Evolutionary conservation across 2,797 vertebrate genomes (phyloP), one percentile per base, ranked within the genome.

Genomic region (Rhinichthys osculus): DNA sequence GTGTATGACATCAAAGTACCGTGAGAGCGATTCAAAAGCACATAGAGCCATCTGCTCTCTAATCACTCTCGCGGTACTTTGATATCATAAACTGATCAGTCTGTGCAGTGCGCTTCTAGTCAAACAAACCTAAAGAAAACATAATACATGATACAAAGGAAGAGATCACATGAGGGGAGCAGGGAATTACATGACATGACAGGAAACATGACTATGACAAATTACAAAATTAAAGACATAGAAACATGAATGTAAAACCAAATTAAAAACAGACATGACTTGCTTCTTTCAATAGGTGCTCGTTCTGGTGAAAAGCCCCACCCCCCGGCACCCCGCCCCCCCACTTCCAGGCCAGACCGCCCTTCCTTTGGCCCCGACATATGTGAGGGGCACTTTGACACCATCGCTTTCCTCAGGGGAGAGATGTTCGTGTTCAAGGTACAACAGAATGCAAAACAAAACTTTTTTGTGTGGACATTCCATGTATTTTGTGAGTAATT

Each of bases 371-470:
- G 96, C 8, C 97, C 97, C 1, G 96, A 96, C 88, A 94, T 98
- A 90, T 98, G 97, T 44, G 96, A 97, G 9, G 97, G 97, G 82
- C 96, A 97, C 91, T 98, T 97, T 79, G 97, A 98, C 92, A 97
- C 97, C 0, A 96, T 98, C 9, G 95, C 97, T 3, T 82, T 96
- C 88, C 95, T 98, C 47, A 93, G 97, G 78, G 97, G 97, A 81
- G 97, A 98, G 87, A 97, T 96, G 96, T 98, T 98, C 90, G 96
- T 97, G 40, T 98, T 98, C 91, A 98, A 98, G 97, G 97, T 98
- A 88, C 76, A 62, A 3, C 9, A 40, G 21, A 14, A 38, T 27
- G 19, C 30, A 30, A 35, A 83, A 19, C 13, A 6, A 11, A 11
- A 7, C n/a, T 80, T 27, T 14, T 73, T 3, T 67, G 27, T 70